A percentile compares a stretch with the other conserved stretches of the same genome.
Evolutionary conservation across 1,140 invertebrate species (phyloP).

Genomic region (Bombyx mori): ASM3026992v2 NC_085116.1:2911001-2911500

Average conservation of each 20-base stretch:
- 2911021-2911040: slow-evolving; percentile 36
- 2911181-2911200: too few relatives aligned
- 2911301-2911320: slow-evolving; percentile 24
- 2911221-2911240: slow-evolving; percentile 22
- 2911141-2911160: slow-evolving; percentile 28
- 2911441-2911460: slow-evolving; percentile 6
- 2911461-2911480: slow-evolving; percentile 52
- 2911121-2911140: slow-evolving; percentile 30
- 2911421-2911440: slow-evolving; percentile 35
- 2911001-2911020: slow-evolving; percentile 36
- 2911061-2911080: slow-evolving; percentile 28
- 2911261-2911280: slow-evolving; percentile 26
- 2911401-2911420: slow-evolving; percentile 27
- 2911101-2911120: slow-evolving; percentile 39
- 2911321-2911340: slow-evolving; percentile 17
- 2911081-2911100: slow-evolving; percentile 49
- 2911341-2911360: slow-evolving; percentile 33
- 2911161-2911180: slow-evolving; percentile 30
- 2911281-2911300: slow-evolving; percentile 22
- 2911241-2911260: slow-evolving; percentile 21
- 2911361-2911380: slow-evolving; percentile 21
- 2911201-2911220: slow-evolving; percentile 17
- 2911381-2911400: slow-evolving; percentile 19
- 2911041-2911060: slow-evolving; percentile 31
- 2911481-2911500: slow-evolving; percentile 58